These are phyloP conservation scores for Dolichallabes microphthalmus DNA, from an alignment of 2,113 vertebrate genomes.

Conservation along the genomic window DNA sequence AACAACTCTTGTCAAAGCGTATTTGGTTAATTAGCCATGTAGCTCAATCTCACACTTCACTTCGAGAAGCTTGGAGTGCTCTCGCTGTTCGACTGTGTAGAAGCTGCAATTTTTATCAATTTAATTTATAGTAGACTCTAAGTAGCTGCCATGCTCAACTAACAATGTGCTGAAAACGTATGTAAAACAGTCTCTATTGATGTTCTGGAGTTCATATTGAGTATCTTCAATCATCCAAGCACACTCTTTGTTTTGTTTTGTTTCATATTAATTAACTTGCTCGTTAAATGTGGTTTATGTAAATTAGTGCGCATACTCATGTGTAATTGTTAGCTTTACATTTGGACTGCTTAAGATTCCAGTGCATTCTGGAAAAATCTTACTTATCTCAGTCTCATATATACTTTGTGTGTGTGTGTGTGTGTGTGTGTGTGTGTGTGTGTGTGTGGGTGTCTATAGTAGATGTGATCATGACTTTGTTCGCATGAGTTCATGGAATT, in stretches of 20 bases:
- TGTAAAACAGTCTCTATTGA: neutral
- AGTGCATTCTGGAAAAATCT: neutral
- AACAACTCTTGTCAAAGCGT: neutral
- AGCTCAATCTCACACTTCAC: neutral
- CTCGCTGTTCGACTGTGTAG: neutral
- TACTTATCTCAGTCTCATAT: neutral
- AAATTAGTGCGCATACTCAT: too few species aligned
- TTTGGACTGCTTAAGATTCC: neutral
- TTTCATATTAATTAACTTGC: too few species aligned
- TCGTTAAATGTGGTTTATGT: too few species aligned
- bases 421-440: too few species aligned
- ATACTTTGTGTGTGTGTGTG: too few species aligned
- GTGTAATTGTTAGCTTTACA: too few species aligned
- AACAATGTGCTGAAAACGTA: neutral
- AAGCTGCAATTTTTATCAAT: neutral
- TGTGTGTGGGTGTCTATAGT: too few species aligned
- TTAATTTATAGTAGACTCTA: too few species aligned
- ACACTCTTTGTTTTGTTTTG: too few species aligned
- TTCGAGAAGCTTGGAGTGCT: neutral
- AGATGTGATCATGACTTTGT: too few species aligned
- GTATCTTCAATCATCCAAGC: too few species aligned
- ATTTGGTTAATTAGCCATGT: constrained; percentile 17
- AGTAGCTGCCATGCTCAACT: neutral
- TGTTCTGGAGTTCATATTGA: neutral
- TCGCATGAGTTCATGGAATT: too few species aligned